Conservation (phyloP, 2,888 invertebrate species). For the Apodemia zela region DNA sequence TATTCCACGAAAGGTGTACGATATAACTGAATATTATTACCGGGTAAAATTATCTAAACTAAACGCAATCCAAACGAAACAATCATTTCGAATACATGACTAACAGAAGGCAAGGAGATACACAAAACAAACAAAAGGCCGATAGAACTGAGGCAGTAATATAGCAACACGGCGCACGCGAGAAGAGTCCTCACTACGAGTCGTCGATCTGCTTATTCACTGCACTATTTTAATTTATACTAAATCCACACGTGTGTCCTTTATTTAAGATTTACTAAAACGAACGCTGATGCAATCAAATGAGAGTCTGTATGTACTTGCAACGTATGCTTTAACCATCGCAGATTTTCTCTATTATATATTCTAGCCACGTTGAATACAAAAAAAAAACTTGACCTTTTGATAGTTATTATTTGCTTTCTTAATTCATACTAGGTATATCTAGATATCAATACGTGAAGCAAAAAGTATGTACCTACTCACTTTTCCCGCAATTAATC, state of each 20-base stretch:
- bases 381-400: too few species aligned
- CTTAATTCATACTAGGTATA: too few species aligned
- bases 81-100: constrained; percentile 34
- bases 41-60: constrained; percentile 2
- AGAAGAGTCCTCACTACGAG: constrained; percentile 32
- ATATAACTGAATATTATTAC: neutral
- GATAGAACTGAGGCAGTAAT: constrained; percentile 33
- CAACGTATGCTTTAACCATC: neutral
- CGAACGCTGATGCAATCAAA: constrained; percentile 44
- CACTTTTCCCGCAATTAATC: too few species aligned
- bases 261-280: constrained; percentile 39
- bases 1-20: neutral
- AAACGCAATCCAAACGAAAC: constrained; percentile 26
- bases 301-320: neutral
- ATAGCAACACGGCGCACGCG: constrained; percentile 24
- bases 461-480: too few species aligned
- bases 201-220: constrained; percentile 56
- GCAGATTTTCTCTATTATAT: neutral
- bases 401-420: too few species aligned
- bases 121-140: constrained; percentile 39
- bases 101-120: constrained; percentile 36
- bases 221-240: constrained; percentile 64
- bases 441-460: too few species aligned
- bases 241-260: constrained; percentile 54
- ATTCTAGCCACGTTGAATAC: neutral